phyloP scores from a whole-genome alignment of 2,888 invertebrate species.

The Parascotia fuliginaria region DNA sequence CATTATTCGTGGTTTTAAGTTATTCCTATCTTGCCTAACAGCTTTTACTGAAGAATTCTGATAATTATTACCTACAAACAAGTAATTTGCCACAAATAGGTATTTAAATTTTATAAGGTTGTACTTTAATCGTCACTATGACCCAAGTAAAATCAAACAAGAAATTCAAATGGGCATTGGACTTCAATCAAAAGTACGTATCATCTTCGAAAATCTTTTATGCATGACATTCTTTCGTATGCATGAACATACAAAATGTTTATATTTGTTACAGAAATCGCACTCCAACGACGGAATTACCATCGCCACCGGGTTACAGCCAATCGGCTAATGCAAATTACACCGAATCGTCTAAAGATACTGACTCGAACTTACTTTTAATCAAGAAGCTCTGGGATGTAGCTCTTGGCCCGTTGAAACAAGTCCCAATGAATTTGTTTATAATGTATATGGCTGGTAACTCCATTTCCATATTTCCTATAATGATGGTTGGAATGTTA shows the following conservation, averaged over 20 bases:
- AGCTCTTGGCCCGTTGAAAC: slow-evolving; percentile 97
- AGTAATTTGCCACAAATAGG: too few species aligned
- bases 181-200: slow-evolving; percentile 86
- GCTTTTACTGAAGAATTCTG: too few species aligned
- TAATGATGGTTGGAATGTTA: slow-evolving; percentile 99
- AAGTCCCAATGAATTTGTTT: slow-evolving; percentile 99
- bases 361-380: slow-evolving; percentile 93
- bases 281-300: slow-evolving; percentile 81
- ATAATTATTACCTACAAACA: too few species aligned
- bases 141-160: slow-evolving; percentile 73
- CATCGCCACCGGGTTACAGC: slow-evolving; percentile 94
- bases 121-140: slow-evolving; percentile 47
- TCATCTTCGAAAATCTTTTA: not conserved
- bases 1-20: too few species aligned
- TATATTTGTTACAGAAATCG: slow-evolving; percentile 52
- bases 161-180: slow-evolving; percentile 88
- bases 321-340: slow-evolving; percentile 89
- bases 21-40: too few species aligned
- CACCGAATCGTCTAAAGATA: slow-evolving; percentile 92
- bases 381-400: slow-evolving; percentile 99
- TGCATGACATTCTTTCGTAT: not conserved
- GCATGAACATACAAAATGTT: not conserved
- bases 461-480: slow-evolving; percentile 99
- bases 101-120: not conserved
- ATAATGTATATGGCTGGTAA: slow-evolving; percentile 99